Base-by-base conservation (phyloP, 2,888 invertebrate genomes). In the Exephanes ischioxanthus region DNA sequence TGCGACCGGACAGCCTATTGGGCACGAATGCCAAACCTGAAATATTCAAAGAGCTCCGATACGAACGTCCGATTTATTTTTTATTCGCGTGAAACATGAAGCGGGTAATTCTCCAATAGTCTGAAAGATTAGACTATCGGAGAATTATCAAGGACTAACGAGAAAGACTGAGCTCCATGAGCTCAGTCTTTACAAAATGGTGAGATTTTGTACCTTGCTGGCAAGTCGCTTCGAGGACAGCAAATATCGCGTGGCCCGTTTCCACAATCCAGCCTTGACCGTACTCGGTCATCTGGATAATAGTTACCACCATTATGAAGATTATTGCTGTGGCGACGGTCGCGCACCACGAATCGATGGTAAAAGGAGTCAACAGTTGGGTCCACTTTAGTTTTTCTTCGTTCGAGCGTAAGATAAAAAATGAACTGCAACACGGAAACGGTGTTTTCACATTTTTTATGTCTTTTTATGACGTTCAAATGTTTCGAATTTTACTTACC, bases 11-110 rank as follows among this genome's bases (percentile, higher is more conserved):
- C 5, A 89, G 37, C 45, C 75, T 88, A 3, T 85, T 87, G 9
- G 92, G 92, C 41, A 88, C 86, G n/a, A 92, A 86, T 26, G 89
- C 85, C 11, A 92, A 90, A 45, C 93, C 93, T 93, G 51, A 51
- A 82, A 75, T 11, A 22, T 51, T 51, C 3, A 11, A 22, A 58
- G n/a, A n/a, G n/a, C n/a, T n/a, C n/a, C n/a, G n/a, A n/a, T n/a
- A n/a, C n/a, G n/a, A n/a, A n/a, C n/a, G 5, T 33, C 3, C 4
- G 33, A 33, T 33, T 33, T 33, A 3, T 33, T 33, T 33, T 4
- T 33, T 33, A 33, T 33, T 33, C 33, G 33, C 33, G 33, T 33
- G 33, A 33, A 33, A 33, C 33, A 33, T 33, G 4, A 33, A 33
- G 30, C 5, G 0, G 30, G 0, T 33, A 33, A 33, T 33, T 4